Percentiles rank a stretch among this genome's conserved stretches.
Conservation (phyloP, 2,888 invertebrate species). For the Poecilobothrus nobilitatus region DNA sequence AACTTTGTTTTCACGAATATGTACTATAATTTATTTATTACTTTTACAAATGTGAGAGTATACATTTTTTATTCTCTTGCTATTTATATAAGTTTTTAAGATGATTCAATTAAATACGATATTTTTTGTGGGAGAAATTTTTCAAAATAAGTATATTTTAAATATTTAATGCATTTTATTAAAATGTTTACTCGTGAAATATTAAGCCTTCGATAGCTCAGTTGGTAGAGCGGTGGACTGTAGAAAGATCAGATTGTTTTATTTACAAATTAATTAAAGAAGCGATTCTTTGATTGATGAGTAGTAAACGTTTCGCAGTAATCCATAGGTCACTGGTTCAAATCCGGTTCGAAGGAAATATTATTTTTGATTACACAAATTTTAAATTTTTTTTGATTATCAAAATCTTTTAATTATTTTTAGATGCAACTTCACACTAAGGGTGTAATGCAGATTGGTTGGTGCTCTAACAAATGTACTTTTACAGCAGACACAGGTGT, state of each 20-base stretch:
- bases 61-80: too few relatives aligned
- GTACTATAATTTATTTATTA: too few relatives aligned
- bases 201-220: constrained; percentile 9
- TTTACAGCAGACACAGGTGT: constrained; percentile 73
- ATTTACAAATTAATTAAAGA: background rate
- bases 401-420: background rate
- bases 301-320: background rate
- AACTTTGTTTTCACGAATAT: too few relatives aligned
- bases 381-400: constrained; percentile 14
- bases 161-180: too few relatives aligned
- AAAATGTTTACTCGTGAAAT: too few relatives aligned
- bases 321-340: constrained; percentile 12
- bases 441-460: constrained; percentile 82
- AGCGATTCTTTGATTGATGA: background rate
- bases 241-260: background rate
- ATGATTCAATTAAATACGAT: too few relatives aligned
- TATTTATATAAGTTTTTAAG: too few relatives aligned
- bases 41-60: too few relatives aligned
- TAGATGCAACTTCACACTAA: constrained; percentile 66
- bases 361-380: background rate
- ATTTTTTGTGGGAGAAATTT: too few relatives aligned
- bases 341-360: constrained; percentile 8
- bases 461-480: constrained; percentile 65
- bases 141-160: too few relatives aligned
- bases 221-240: constrained; percentile 12